phyloP scores from a whole-genome alignment of 2,888 invertebrate genomes.

The Gonocerus acuteangulatus region DNA sequence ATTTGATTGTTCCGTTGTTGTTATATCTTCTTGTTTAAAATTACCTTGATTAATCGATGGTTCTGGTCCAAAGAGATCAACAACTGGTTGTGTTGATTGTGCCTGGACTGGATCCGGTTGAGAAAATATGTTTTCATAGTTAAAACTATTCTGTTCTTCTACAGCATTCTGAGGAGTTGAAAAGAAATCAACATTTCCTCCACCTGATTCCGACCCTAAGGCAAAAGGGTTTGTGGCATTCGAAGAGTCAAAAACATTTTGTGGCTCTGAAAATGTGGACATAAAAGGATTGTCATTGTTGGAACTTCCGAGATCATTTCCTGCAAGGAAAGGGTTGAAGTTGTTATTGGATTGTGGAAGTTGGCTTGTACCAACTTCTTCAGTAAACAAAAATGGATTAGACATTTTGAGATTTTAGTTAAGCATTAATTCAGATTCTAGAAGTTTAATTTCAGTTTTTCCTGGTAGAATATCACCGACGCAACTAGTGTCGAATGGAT shows the following conservation, averaged over 20 bases:
- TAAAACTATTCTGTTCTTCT: conserved; percentile 45
- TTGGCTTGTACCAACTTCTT: conserved; percentile 54
- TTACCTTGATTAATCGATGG: conserved; percentile 8
- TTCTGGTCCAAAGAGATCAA: conserved; percentile 26
- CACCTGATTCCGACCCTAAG: conserved; percentile 29
- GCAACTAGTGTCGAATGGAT: conserved; percentile 80
- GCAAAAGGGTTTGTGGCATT: conserved; percentile 55
- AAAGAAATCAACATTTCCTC: conserved; percentile 45
- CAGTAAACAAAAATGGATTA: conserved; percentile 73
- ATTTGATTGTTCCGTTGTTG: conserved; percentile 38
- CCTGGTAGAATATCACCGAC: conserved; percentile 66
- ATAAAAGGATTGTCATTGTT: conserved; percentile 64
- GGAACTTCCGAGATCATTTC: conserved; percentile 40
- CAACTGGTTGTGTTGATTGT: conserved; percentile 7
- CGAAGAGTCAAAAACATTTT: conserved; percentile 26
- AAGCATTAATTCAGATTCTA: conserved; percentile 64
- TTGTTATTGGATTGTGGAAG: conserved; percentile 49
- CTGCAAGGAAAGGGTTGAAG: conserved; percentile 60
- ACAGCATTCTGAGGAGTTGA: conserved; percentile 44
- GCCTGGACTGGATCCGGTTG: background rate
- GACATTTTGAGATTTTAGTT: conserved; percentile 49
- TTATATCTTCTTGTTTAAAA: conserved; percentile 22
- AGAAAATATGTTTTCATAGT: conserved; percentile 37
- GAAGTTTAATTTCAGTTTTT: conserved; percentile 64
- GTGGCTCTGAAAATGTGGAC: conserved; percentile 38